phyloP scores from a whole-genome alignment of 1,140 invertebrate species.

The Tigriopus japonicus region DNA sequence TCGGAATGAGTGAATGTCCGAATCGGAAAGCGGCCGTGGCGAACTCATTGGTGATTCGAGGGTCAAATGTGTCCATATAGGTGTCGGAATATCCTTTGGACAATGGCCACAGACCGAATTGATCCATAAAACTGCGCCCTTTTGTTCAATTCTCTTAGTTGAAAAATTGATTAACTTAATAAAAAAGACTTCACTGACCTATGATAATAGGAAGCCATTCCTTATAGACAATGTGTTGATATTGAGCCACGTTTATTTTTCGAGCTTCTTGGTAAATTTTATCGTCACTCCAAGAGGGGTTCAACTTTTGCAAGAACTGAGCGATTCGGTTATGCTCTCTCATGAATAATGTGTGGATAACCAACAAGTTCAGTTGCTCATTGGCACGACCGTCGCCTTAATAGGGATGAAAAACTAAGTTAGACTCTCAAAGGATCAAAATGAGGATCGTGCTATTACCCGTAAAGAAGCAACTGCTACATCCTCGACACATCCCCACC shows the following conservation, averaged over 20 bases:
- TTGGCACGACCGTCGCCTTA: slow-evolving; percentile 38
- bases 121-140: neutral
- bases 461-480: neutral
- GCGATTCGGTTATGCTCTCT: slow-evolving; percentile 80
- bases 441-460: neutral
- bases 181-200: too few species aligned
- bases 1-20: slow-evolving; percentile 29
- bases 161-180: too few species aligned
- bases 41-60: slow-evolving; percentile 29
- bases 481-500: neutral
- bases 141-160: too few species aligned
- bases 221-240: slow-evolving; percentile 31
- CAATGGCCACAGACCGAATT: slow-evolving; percentile 11
- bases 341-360: slow-evolving; percentile 53
- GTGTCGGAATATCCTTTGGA: slow-evolving; percentile 9
- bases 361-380: slow-evolving; percentile 33
- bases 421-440: neutral
- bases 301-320: slow-evolving; percentile 27
- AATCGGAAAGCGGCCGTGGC: slow-evolving; percentile 34
- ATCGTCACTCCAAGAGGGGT: slow-evolving; percentile 32
- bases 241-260: slow-evolving; percentile 22
- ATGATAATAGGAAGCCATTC: slow-evolving; percentile 61
- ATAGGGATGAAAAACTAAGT: neutral
- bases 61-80: slow-evolving; percentile 18
- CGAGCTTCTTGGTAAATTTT: slow-evolving; percentile 22